Evolutionary conservation across 2,888 invertebrate species (phyloP), one percentile per base, ranked within the genome.

Genomic region (Ectobius pallidus): DNA sequence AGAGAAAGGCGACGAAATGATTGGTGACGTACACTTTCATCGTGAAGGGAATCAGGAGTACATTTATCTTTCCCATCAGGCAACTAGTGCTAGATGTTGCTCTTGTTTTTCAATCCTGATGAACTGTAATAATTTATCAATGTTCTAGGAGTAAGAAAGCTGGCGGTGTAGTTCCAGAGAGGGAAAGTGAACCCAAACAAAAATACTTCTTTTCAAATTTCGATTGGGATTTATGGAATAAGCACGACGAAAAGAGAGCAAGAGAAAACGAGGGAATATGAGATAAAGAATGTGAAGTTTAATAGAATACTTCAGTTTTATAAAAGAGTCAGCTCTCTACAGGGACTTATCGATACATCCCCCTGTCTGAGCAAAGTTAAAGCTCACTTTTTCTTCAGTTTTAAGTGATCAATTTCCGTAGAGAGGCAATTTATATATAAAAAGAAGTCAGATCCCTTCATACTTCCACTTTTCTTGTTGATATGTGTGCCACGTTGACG

Each of bases 41-140:
- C n/a, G n/a, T n/a, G n/a, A n/a, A n/a, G n/a, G n/a, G n/a, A n/a
- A n/a, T 34, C 34, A 11, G 11, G 7, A 34, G 34, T 11, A 34
- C 34, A 34, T 34, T 34, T 34, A 11, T 34, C 34, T 34, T 34
- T 7, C 34, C 34, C 11, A 7, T 7, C 34, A 34, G 11, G 34
- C 34, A 11, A n/a, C n/a, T n/a, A n/a, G n/a, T n/a, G n/a, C n/a
- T n/a, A n/a, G n/a, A n/a, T n/a, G n/a, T n/a, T 34, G 34, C 34
- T 6, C 34, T 34, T 34, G 58, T 58, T 22, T 4, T 58, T 30
- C 58, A 58, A 16, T 58, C 30, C 27, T 58, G 32, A 58, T 30
- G n/a, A 16, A 58, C 16, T 58, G 58, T 3, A 14, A 30, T 58
- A 16, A 58, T 58, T 58, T 58, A 58, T 58, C 30, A 58, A 20